A percentile compares a stretch with the other conserved stretches of the same genome.
Conservation (phyloP, 2,797 vertebrate species). For the Cryptoblepharus egeriae region DNA sequence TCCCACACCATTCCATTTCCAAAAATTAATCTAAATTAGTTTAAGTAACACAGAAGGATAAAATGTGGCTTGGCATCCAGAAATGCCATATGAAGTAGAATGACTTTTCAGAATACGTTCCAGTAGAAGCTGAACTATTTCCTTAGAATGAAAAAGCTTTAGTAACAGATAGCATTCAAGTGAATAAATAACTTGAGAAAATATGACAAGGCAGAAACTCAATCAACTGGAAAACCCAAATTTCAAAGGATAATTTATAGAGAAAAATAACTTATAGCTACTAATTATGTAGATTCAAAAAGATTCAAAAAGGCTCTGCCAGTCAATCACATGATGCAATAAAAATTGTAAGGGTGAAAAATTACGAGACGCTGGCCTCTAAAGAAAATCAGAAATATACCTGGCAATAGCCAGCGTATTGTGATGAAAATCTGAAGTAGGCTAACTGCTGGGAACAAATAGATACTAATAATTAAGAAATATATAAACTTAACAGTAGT, state of each 20-base stretch:
- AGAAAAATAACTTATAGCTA: slow-evolving; percentile 41
- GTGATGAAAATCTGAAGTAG: neutral
- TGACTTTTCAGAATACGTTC: neutral
- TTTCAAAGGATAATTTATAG: slow-evolving; percentile 33
- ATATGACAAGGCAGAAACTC: slow-evolving; percentile 48
- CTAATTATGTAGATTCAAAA: slow-evolving; percentile 35
- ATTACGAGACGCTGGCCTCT: neutral
- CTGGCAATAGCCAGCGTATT: neutral
- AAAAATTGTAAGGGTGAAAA: slow-evolving; percentile 19
- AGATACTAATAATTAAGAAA: neutral
- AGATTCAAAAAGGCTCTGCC: neutral
- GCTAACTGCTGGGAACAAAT: neutral
- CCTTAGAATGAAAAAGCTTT: slow-evolving; percentile 43
- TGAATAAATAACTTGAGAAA: slow-evolving; percentile 32
- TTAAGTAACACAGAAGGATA: neutral
- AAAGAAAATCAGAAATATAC: neutral
- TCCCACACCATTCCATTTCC: neutral
- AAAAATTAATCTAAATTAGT: neutral
- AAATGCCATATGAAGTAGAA: neutral
- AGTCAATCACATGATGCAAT: neutral
- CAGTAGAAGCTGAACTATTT: slow-evolving; percentile 41
- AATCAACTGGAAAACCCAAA: slow-evolving; percentile 26
- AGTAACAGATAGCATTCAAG: slow-evolving; percentile 54
- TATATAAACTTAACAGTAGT: neutral
- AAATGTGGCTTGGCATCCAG: neutral